Percentiles rank a stretch among this genome's conserved stretches.
These are phyloP conservation scores for Anastrepha ludens DNA, from an alignment of 1,140 invertebrate genomes.

Conservation along the genomic window DNA sequence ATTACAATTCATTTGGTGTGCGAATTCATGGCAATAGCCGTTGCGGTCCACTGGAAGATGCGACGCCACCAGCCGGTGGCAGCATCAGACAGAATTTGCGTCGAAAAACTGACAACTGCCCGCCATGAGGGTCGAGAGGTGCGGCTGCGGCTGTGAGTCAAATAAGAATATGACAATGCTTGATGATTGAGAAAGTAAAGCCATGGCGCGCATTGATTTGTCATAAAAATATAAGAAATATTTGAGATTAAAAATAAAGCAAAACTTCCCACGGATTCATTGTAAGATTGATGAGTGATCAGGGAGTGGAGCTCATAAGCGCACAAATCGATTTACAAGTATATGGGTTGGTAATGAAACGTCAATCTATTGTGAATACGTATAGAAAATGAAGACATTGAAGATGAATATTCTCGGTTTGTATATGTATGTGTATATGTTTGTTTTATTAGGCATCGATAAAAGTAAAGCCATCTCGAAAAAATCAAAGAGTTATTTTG, in stretches of 20 bases:
- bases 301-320: background rate
- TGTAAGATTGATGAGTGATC: background rate
- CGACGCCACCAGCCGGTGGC: background rate
- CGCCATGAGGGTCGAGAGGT: background rate
- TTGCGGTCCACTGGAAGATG: background rate
- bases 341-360: background rate
- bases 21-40: constrained; percentile 1
- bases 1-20: constrained; percentile 23
- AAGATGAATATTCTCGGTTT: background rate
- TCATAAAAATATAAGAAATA: constrained; percentile 11
- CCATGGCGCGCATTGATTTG: constrained; percentile 24
- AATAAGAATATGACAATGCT: constrained; percentile 11
- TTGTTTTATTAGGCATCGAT: no score
- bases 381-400: background rate
- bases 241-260: no score
- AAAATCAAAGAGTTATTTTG: no score
- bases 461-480: no score
- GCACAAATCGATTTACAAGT: background rate
- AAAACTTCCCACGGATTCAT: no score
- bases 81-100: background rate
- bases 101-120: background rate
- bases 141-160: background rate
- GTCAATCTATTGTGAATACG: background rate
- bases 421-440: no score
- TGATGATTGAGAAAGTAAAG: constrained; percentile 32